These are phyloP conservation scores for Ataeniobius toweri DNA, from an alignment of 2,797 vertebrate genomes.

Conservation along the genomic window DNA sequence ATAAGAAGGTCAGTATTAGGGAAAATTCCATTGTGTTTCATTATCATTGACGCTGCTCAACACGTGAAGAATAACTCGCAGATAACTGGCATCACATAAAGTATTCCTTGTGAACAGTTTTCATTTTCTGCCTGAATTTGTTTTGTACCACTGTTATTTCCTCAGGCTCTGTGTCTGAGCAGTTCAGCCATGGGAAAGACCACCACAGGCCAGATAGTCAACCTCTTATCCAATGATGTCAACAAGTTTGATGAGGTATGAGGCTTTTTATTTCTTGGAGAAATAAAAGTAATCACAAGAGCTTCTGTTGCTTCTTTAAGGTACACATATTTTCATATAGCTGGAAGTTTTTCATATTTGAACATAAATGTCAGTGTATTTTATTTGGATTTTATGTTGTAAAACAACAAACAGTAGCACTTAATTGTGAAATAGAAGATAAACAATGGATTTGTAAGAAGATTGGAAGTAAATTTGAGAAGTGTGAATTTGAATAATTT, in stretches of 20 bases:
- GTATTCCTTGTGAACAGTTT: not conserved
- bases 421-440: not conserved
- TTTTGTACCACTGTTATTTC: not conserved
- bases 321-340: not conserved
- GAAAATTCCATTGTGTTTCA: not conserved
- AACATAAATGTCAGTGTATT: not conserved
- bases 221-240: conserved; percentile 94
- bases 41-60: conserved; percentile 56
- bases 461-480: not conserved
- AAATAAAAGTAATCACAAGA: not conserved
- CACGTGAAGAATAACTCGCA: not conserved
- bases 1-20: conserved; percentile 82
- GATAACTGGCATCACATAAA: not conserved
- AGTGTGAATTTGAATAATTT: not conserved
- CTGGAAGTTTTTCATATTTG: not conserved
- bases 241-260: conserved; percentile 92
- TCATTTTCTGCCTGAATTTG: not conserved
- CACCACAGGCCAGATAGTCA: conserved; percentile 94
- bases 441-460: no score
- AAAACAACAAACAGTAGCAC: not conserved
- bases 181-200: conserved; percentile 88
- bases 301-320: not conserved
- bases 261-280: not conserved
- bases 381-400: not conserved
- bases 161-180: conserved; percentile 89